A percentile compares a stretch with the other conserved stretches of the same genome.
phyloP scores from a whole-genome alignment of 1,140 invertebrate species.

The Hypothenemus hampei region DNA sequence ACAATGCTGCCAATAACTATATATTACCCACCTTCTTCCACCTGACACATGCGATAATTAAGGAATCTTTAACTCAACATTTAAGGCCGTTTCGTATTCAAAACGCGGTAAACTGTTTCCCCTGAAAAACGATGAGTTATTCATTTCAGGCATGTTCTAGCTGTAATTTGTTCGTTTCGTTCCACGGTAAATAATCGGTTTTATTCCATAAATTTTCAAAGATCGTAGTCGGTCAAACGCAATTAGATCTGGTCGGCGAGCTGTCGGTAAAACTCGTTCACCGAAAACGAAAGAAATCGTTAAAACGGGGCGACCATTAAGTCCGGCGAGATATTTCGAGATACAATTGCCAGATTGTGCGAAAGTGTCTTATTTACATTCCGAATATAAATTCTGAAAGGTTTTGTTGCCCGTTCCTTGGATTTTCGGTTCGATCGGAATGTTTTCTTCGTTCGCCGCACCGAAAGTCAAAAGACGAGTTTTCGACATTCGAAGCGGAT shows the following conservation, averaged over 20 bases:
- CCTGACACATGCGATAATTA: slow-evolving; percentile 34
- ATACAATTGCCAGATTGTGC: slow-evolving; percentile 26
- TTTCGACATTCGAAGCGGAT: slow-evolving; percentile 22
- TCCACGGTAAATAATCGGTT: too few relatives aligned
- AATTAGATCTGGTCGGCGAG: too few relatives aligned
- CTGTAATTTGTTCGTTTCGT: slow-evolving; percentile 43
- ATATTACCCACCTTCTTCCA: slow-evolving; percentile 41
- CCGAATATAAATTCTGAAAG: slow-evolving; percentile 18
- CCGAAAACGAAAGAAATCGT: slow-evolving; percentile 22
- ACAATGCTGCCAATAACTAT: slow-evolving; percentile 43
- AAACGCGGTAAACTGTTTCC: slow-evolving; percentile 31
- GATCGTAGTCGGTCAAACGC: too few relatives aligned
- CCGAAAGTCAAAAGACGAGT: slow-evolving; percentile 13
- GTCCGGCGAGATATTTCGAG: slow-evolving; percentile 19
- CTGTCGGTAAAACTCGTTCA: slow-evolving; percentile 10
- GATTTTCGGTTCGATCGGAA: slow-evolving; percentile 20
- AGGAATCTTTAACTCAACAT: slow-evolving; percentile 38
- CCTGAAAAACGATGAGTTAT: slow-evolving; percentile 39
- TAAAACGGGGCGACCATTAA: slow-evolving; percentile 20
- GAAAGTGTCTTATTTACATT: slow-evolving; percentile 26
- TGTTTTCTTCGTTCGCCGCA: slow-evolving; percentile 12
- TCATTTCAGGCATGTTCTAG: slow-evolving; percentile 35
- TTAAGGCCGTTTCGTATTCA: slow-evolving; percentile 37
- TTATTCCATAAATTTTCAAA: too few relatives aligned
- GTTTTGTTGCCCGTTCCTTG: slow-evolving; percentile 18